Conservation (phyloP, 2,888 invertebrate genomes). For the Lapara coniferarum region DNA sequence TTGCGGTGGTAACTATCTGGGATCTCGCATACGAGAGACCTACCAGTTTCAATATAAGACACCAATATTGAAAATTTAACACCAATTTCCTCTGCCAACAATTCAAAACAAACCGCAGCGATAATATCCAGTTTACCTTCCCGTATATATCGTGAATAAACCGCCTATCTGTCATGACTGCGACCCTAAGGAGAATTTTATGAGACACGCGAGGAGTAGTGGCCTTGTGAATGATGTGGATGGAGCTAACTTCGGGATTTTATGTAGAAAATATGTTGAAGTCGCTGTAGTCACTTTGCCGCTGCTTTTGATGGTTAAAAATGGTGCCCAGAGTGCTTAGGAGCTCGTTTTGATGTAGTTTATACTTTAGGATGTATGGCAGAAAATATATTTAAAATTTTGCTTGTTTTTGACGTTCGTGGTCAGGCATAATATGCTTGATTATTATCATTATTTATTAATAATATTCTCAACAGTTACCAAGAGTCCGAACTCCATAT, state of each 20-base stretch:
- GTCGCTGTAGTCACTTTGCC: conserved; percentile 10
- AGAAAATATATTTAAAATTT: not conserved
- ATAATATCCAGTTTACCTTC: conserved; percentile 39
- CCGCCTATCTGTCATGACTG: conserved; percentile 42
- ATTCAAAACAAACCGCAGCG: conserved; percentile 30
- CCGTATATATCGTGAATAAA: conserved; percentile 32
- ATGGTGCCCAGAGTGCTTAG: not conserved
- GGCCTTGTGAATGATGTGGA: conserved; percentile 16
- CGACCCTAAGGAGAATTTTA: conserved; percentile 28
- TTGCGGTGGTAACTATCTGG: no score
- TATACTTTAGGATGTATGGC: not conserved
- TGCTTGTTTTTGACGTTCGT: no score
- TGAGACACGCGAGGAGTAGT: conserved; percentile 22
- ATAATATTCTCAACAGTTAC: no score
- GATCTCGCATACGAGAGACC: no score
- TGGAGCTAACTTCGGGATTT: conserved; percentile 8
- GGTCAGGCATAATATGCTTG: no score
- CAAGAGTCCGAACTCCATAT: no score
- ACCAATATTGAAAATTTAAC: no score
- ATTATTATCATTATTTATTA: no score
- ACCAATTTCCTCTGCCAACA: no score
- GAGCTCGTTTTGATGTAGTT: not conserved
- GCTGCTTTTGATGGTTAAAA: conserved; percentile 15
- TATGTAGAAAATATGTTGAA: conserved; percentile 9
- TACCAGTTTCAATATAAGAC: no score